A percentile compares a stretch with the other conserved stretches of the same genome.
phyloP scores from a whole-genome alignment of 2,888 invertebrate genomes.

The Carterocephalus palaemon region DNA sequence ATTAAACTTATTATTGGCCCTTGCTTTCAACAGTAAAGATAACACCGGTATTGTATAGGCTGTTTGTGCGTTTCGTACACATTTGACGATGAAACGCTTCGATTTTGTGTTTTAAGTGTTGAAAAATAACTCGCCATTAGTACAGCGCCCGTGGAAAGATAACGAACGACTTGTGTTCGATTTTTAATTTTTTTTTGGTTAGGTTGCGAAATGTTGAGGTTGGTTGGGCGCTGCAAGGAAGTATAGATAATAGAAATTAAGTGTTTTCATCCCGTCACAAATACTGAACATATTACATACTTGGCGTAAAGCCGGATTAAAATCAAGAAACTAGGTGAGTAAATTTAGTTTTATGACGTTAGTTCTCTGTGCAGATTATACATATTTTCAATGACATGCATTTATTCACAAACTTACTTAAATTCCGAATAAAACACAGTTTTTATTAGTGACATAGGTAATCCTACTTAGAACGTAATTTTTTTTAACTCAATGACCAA shows the following conservation, averaged over 20 bases:
- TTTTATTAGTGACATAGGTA: too few species aligned
- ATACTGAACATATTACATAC: constrained; percentile 9
- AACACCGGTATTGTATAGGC: constrained; percentile 66
- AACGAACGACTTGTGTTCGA: constrained; percentile 40
- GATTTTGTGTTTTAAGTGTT: constrained; percentile 67
- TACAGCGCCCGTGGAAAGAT: constrained; percentile 48
- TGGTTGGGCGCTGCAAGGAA: constrained; percentile 47
- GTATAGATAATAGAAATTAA: constrained; percentile 48
- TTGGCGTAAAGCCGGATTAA: too few species aligned
- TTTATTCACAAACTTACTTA: too few species aligned
- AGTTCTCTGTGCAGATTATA: too few species aligned
- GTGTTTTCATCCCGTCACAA: constrained; percentile 21
- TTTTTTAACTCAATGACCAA: too few species aligned
- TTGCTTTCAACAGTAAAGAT: constrained; percentile 67
- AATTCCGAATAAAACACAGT: too few species aligned
- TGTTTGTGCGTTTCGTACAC: constrained; percentile 65
- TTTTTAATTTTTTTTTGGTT: constrained; percentile 45
- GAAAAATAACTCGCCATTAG: constrained; percentile 58
- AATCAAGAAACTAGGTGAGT: too few species aligned
- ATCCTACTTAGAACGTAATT: too few species aligned
- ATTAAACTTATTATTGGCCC: constrained; percentile 71
- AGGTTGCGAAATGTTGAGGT: constrained; percentile 42
- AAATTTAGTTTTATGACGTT: too few species aligned
- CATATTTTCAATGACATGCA: too few species aligned
- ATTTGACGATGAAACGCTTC: constrained; percentile 64